These are phyloP conservation scores for Thinocorus orbignyianus DNA, from an alignment of 2,113 vertebrate genomes.

Conservation along the genomic window DNA sequence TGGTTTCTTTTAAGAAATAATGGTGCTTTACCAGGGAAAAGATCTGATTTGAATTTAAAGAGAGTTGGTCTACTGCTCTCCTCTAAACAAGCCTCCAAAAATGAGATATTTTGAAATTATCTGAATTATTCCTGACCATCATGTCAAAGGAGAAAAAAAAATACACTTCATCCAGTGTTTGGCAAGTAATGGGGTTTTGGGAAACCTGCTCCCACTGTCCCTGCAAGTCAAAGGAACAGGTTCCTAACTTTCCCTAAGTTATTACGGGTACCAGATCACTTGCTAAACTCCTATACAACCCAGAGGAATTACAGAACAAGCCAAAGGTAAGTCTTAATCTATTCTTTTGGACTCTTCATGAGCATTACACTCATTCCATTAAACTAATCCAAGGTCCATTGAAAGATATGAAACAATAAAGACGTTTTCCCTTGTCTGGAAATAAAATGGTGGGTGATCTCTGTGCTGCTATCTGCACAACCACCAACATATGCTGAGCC, in stretches of 20 bases:
- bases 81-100: not conserved
- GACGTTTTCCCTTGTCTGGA: not conserved
- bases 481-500: not conserved
- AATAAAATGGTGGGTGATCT: not conserved
- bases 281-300: not conserved
- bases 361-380: not conserved
- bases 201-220: not conserved
- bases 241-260: not conserved
- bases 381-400: not conserved
- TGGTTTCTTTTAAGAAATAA: not conserved
- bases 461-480: constrained; percentile 10
- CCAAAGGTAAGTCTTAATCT: not conserved
- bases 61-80: not conserved
- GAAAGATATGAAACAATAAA: not conserved
- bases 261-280: not conserved
- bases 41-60: not conserved
- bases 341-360: not conserved
- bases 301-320: not conserved
- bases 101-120: not conserved
- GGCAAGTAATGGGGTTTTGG: not conserved
- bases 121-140: not conserved
- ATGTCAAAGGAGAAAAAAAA: not conserved
- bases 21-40: not conserved
- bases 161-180: not conserved
- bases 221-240: not conserved